Evolutionary conservation across 1,140 invertebrate species (phyloP), one percentile per base, ranked within the genome.

Genomic region (Capitella teleta): DNA sequence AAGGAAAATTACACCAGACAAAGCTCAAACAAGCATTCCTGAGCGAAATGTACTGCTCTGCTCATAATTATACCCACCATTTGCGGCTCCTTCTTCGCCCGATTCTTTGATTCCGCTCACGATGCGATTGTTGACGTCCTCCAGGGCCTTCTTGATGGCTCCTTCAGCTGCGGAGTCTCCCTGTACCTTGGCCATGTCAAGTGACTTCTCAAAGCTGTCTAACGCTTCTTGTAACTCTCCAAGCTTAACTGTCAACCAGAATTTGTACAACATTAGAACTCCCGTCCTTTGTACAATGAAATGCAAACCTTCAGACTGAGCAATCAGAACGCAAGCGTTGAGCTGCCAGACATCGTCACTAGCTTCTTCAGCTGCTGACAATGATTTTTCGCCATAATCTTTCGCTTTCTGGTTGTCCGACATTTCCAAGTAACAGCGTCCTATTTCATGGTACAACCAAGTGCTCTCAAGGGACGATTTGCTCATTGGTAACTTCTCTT

Each of bases 381-480:
- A 53, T 16, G 71, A 67, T 43, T 66, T 67, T 53, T 70, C 61
- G 8, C 68, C 72, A 59, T 62, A 70, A 10, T 71, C 64, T 42
- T 59, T 54, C 12, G 70, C 66, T 8, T 68, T 55, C n/a, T 59
- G 37, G 47, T 57, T 60, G 32, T 64, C 54, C 23, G 53, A 58
- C 30, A 69, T 51, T 55, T 73, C 71, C 26, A 73, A 52, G 49
- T 71, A 59, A 49, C 72, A 74, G 14, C 68, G 56, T 12, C 71
- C 70, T 16, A 74, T 70, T 53, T 73, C 70, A 56, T 74, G 71
- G 53, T 62, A 65, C 21, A 73, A 49, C 72, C 72, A 73, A 3
- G 69, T 66, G 26, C 56, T 67, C 55, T 74, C 70, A 28, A 70
- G 44, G 2, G 61, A 37, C 21, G 61, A 59, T 50, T 64, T 62